A percentile compares a stretch with the other conserved stretches of the same genome.
These are phyloP conservation scores for Idris sp. DNA, from an alignment of 1,140 invertebrate species.

Conservation along the genomic window DNA sequence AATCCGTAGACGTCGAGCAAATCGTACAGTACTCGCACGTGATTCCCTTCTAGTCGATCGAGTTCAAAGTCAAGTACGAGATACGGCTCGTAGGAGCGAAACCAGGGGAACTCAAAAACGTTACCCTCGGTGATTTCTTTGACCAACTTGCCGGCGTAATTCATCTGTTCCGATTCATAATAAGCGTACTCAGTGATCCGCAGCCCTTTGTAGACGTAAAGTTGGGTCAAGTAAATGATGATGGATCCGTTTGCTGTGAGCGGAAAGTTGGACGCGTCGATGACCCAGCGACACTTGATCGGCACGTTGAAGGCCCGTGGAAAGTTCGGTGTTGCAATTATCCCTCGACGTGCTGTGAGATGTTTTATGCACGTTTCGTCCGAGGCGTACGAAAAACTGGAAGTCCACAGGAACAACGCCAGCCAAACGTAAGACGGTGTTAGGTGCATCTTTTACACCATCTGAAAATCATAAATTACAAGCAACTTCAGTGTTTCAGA, in stretches of 20 bases:
- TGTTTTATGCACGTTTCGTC: conserved; percentile 80
- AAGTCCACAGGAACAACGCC: conserved; percentile 55
- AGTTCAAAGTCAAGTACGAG: conserved; percentile 88
- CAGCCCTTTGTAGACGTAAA: conserved; percentile 89
- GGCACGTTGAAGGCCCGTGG: conserved; percentile 88
- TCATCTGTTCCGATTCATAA: conserved; percentile 83
- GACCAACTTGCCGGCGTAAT: conserved; percentile 81
- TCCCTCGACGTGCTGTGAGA: conserved; percentile 81
- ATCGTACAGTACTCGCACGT: conserved; percentile 88
- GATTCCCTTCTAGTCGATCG: conserved; percentile 86
- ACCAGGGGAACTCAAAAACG: conserved; percentile 83
- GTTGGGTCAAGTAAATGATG: conserved; percentile 91
- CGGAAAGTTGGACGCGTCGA: conserved; percentile 83
- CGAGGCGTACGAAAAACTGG: conserved; percentile 42
- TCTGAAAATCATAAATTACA: conserved; percentile 49
- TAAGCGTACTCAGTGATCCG: conserved; percentile 90
- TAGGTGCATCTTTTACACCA: conserved; percentile 61
- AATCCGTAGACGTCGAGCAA: conserved; percentile 93
- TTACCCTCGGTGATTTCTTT: conserved; percentile 85
- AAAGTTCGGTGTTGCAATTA: conserved; percentile 90
- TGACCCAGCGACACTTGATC: conserved; percentile 90
- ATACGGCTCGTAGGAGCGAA: conserved; percentile 85
- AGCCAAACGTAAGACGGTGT: conserved; percentile 57
- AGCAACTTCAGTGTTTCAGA: conserved; percentile 1
- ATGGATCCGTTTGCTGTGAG: conserved; percentile 81